Conservation (phyloP, 2,797 vertebrate species). For the Propithecus deckenii region DNA sequence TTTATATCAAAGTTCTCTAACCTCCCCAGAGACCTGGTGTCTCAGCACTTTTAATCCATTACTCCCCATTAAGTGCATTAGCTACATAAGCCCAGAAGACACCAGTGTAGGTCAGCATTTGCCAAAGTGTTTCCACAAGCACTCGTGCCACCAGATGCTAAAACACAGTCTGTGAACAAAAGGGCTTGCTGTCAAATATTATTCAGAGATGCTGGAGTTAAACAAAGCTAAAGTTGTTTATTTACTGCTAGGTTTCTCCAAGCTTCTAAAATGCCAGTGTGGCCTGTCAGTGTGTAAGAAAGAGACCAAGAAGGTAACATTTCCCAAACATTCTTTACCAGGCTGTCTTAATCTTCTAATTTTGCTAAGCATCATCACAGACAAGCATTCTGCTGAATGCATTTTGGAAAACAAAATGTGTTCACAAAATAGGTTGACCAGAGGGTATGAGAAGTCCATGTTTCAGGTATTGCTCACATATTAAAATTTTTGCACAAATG, state of each 20-base stretch:
- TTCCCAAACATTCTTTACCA: neutral
- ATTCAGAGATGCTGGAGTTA: neutral
- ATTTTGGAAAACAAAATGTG: slow-evolving; percentile 11
- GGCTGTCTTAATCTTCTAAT: neutral
- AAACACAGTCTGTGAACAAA: neutral
- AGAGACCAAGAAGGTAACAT: neutral
- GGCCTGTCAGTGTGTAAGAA: neutral
- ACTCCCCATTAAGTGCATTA: neutral
- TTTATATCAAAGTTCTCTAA: neutral
- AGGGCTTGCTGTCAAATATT: neutral
- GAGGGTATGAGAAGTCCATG: slow-evolving; percentile 10
- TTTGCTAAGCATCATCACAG: neutral
- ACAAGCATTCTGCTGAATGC: neutral
- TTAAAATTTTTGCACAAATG: neutral
- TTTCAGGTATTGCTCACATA: neutral
- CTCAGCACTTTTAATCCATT: neutral
- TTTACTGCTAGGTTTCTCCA: neutral
- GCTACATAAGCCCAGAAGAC: neutral
- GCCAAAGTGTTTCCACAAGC: neutral
- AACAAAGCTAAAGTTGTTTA: neutral
- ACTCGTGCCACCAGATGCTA: neutral
- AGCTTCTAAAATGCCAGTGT: neutral
- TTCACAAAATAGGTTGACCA: slow-evolving; percentile 40
- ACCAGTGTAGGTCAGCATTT: neutral
- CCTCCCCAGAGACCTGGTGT: neutral